Evolutionary conservation across 2,113 vertebrate species (phyloP), one percentile per base, ranked within the genome.

Genomic region (Polyodon spathula): DNA sequence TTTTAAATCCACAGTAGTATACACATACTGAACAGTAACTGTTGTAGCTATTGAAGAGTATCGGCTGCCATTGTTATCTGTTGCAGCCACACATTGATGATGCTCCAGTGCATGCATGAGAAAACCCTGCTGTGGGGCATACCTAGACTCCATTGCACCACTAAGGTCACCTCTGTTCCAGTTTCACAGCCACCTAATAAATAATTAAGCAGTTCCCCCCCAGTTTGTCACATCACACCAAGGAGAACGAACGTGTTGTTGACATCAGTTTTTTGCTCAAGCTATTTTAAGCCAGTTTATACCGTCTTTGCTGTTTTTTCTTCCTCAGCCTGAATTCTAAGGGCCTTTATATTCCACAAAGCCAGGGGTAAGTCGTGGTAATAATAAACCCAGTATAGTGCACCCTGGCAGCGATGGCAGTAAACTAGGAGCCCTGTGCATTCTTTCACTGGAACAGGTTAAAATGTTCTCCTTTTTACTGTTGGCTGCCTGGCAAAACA

Each of bases 401-500:
- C 11, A 14, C 48, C 48, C 48, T 50, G 48, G 12, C 15, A n/a
- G 10, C 14, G 48, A n/a, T n/a, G 12, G 48, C 12, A 50, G 15
- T 50, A 50, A 10, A 50, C 15, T n/a, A n/a, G 48, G 48, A 50
- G 48, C 5, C 48, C 48, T 50, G 15, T 10, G 5, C 8, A 8
- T 5, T 9, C 56, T 14, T 41, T 11, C 78, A 63, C 77, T 78
- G 69, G 73, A 79, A 78, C 77, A 82, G 82, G 84, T 85, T 88
- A 79, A 86, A 78, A 80, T 69, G 43, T 59, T 59, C 44, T 42
- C 16, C 7, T 84, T 80, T 67, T 68, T 78, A 76, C 75, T 68
- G 77, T 63, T 79, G 85, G 84, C 85, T 76, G 84, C 82, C 81
- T 73, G 69, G 16, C 76, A 63, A 79, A 81, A 76, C 79, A 78